Evolutionary conservation across 2,113 vertebrate genomes (phyloP), one percentile per base, ranked within the genome.

Genomic region (Psilopsiagon aurifrons): DNA sequence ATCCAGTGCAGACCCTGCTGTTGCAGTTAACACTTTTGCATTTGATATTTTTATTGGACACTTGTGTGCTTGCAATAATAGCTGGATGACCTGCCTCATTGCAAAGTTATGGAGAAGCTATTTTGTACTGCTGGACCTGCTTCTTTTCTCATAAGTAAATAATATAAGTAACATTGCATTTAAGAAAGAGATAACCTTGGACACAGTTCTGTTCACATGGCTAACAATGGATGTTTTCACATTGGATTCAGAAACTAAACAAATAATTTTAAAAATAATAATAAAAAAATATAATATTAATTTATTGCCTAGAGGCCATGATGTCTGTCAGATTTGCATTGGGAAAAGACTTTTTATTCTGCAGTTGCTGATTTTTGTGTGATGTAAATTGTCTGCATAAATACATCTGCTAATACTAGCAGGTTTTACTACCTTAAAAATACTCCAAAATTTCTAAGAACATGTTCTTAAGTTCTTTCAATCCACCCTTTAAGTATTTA

Each of bases 401-500:
- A 62, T 29, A 31, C 11, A 39, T 54, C 12, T 83, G 47, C 28
- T 83, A 83, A 29, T 49, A 41, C 54, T 57, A 94, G 4, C 29
- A 73, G 20, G 9, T 70, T 94, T 88, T 67, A 17, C 64, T 86
- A 41, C 11, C 49, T 86, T 55, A 29, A 77, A 87, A 78, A 63
- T 67, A 62, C 20, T 13, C 9, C 51, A 84, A 1, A 63, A 90
- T 63, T 95, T 39, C 57, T 46, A 75, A 94, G 74, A 73, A 83
- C 46, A 54, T 9, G 10, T 63, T 44, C 15, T 66, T 75, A 39
- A 69, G 5, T 84, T 91, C n/a, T 94, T 86, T 77, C 39, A 80
- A 86, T 49, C 25, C 17, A 74, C 39, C 18, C 39, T 93, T 90
- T 91, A 92, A 59, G 25, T 78, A 82, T 92, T 94, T 88, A 95